Evolutionary conservation across 2,888 invertebrate genomes (phyloP).

Genomic region (Bombyx huttoni): DNA sequence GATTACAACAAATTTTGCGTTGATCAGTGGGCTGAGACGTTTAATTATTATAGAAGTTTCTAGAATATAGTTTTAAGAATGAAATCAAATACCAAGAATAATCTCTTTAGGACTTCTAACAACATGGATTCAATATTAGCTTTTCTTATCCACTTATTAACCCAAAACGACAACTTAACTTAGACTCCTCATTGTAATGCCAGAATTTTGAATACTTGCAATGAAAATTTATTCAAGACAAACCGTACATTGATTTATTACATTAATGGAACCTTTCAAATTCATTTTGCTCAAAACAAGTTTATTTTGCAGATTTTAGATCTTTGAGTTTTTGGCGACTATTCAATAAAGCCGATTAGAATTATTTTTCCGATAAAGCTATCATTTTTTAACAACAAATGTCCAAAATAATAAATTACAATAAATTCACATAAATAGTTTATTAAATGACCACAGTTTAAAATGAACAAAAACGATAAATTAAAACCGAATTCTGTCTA

Average conservation of each 20-base stretch:
- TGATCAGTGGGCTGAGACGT: neutral
- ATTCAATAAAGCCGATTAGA: too few relatives aligned
- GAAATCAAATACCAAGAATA: neutral
- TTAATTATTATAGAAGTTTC: too few relatives aligned
- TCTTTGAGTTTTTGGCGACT: neutral
- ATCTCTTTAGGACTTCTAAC: slow-evolving; percentile 7
- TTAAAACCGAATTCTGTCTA: too few relatives aligned
- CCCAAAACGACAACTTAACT: slow-evolving; percentile 10
- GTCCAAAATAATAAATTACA: too few relatives aligned
- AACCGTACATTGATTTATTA: slow-evolving; percentile 1
- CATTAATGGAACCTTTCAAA: neutral
- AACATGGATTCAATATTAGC: slow-evolving; percentile 12
- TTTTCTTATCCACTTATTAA: slow-evolving; percentile 17
- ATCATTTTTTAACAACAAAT: too few relatives aligned
- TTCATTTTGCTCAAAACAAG: neutral
- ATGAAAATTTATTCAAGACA: slow-evolving; percentile 7
- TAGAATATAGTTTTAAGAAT: neutral
- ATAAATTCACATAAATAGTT: too few relatives aligned
- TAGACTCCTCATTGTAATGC: slow-evolving; percentile 14
- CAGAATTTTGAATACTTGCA: slow-evolving; percentile 11
- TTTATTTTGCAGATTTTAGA: neutral
- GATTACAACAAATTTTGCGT: neutral
- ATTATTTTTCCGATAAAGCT: too few relatives aligned
- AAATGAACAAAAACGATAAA: too few relatives aligned
- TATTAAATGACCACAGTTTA: too few relatives aligned